Conservation (phyloP, 2,888 invertebrate species). For the Dryobotodes eremita region DNA sequence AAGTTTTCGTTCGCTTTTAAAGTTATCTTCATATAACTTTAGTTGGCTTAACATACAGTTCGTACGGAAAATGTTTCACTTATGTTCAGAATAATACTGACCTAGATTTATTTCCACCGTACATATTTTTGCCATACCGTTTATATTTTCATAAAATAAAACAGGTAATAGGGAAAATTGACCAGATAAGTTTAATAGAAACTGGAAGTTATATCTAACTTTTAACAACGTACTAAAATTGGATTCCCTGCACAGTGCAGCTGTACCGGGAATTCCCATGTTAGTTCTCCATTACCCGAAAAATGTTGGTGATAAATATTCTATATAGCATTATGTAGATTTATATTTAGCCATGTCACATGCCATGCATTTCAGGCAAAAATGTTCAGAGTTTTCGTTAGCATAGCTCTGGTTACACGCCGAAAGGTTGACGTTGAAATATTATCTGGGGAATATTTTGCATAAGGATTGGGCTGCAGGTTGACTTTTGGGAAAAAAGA, state of each 20-base stretch:
- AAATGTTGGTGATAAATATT: slow-evolving; percentile 43
- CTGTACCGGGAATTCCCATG: slow-evolving; percentile 5
- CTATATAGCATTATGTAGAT: slow-evolving; percentile 23
- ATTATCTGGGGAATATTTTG: slow-evolving; percentile 48
- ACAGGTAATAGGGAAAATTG: slow-evolving; percentile 1
- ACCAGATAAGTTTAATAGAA: slow-evolving; percentile 1
- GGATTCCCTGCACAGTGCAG: slow-evolving; percentile 19
- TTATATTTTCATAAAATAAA: slow-evolving; percentile 27
- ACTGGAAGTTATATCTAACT: slow-evolving; percentile 23
- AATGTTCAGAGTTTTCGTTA: slow-evolving; percentile 57
- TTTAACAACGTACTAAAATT: slow-evolving; percentile 22
- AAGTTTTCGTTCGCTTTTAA: slow-evolving; percentile 37
- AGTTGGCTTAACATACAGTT: slow-evolving; percentile 14
- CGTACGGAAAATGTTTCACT: slow-evolving; percentile 22
- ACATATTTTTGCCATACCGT: neutral
- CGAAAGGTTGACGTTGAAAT: slow-evolving; percentile 53
- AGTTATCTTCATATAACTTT: slow-evolving; percentile 36
- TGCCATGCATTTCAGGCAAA: slow-evolving; percentile 33
- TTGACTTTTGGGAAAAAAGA: slow-evolving; percentile 19
- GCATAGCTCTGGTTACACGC: slow-evolving; percentile 33
- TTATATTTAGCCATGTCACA: slow-evolving; percentile 38
- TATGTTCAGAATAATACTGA: slow-evolving; percentile 3
- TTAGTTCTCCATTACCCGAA: slow-evolving; percentile 9
- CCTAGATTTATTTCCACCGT: neutral
- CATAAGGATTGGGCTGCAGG: slow-evolving; percentile 32